Base-by-base conservation (phyloP, 2,113 vertebrate species). In the Leptobrachium leishanense region DNA sequence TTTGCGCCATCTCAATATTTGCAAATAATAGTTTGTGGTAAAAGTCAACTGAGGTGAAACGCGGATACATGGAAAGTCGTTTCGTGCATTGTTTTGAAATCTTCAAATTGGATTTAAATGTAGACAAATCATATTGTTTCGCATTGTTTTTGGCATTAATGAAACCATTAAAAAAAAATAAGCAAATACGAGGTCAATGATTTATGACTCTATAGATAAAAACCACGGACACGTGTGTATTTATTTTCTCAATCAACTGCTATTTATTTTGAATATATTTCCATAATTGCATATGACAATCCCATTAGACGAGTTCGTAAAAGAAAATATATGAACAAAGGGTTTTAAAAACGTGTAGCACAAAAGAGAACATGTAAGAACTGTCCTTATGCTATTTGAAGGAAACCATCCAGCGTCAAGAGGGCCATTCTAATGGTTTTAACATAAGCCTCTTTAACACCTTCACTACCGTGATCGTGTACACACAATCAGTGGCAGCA, bases 21-120 rank as follows among this genome's bases (percentile, higher is more conserved):
- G 70, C 77, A 79, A 79, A 79, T 66, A 72, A 57, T 43, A 57
- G 70, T 79, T 79, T 74, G 72, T 3, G 20, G 11, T 12, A 79
- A 55, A 74, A 73, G 77, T 79, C 77, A 73, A 44, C 63, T 11
- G 63, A 57, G 77, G 70, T 79, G 62, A 79, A 79, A 67, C 11
- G 77, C 54, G 57, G 70, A 67, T 46, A 79, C 70, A 72, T 63
- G 55, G 68, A 74, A 79, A 40, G n/a, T 59, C 41, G 20, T 63
- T 73, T 79, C 44, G 40, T 67, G 20, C 43, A 79, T 68, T 66
- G 39, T 79, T 79, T 67, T 43, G 12, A 43, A 79, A 73, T 73
- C 63, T 67, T 79, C 41, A 73, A 79, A 55, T 67, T 44, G 65
- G 55, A 40, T 74, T 79, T 73, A 74, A 72, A 63, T 68, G 53